phyloP scores from a whole-genome alignment of 1,140 invertebrate species.

The Cydia fagiglandana region DNA sequence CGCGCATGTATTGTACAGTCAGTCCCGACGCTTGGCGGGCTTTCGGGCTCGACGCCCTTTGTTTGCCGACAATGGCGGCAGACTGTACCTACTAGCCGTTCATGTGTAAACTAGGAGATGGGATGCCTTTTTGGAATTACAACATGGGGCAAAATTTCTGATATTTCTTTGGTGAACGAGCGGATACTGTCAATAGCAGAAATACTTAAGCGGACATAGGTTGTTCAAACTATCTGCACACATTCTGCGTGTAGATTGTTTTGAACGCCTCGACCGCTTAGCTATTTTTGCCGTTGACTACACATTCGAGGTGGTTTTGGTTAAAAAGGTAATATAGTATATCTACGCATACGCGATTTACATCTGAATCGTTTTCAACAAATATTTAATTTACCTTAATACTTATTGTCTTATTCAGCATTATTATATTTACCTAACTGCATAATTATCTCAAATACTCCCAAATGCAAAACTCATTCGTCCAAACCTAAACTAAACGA shows the following conservation, averaged over 20 bases:
- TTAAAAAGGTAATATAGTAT: no score
- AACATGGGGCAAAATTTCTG: background rate
- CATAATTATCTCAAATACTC: background rate
- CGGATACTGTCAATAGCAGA: no score
- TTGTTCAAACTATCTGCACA: no score
- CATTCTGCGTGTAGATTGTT: no score
- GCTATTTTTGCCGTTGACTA: no score
- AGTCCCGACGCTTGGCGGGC: conserved; percentile 16
- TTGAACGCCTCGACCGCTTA: no score
- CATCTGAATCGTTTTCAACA: no score
- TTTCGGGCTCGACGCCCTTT: conserved; percentile 40
- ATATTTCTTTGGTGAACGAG: background rate
- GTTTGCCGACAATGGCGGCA: conserved; percentile 61
- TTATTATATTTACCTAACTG: background rate
- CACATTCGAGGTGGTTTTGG: no score
- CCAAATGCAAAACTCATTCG: background rate
- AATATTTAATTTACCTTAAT: no score
- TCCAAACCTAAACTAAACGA: background rate
- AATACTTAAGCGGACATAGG: no score
- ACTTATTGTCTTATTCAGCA: background rate
- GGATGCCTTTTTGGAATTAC: background rate
- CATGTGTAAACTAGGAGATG: background rate
- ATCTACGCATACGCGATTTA: no score
- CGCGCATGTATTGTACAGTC: conserved; percentile 6
- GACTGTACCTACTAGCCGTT: conserved; percentile 37